phyloP scores from a whole-genome alignment of 2,113 vertebrate genomes.

The Pedionomus torquatus region DNA sequence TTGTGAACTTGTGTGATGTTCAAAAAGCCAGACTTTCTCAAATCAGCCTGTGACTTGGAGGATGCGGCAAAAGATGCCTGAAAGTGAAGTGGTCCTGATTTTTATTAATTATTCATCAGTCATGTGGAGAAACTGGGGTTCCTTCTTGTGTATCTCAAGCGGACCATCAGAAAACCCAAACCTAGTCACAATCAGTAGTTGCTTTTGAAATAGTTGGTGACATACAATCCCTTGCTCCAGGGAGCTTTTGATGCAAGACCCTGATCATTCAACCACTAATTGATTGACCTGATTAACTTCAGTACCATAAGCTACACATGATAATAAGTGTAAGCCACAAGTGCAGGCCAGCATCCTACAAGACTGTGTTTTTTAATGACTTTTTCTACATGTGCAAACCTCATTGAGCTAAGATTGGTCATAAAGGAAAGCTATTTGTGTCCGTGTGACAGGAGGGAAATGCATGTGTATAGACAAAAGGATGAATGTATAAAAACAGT shows the following conservation, averaged over 20 bases:
- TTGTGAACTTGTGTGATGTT: neutral
- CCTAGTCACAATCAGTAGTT: neutral
- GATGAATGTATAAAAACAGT: neutral
- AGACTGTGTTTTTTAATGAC: neutral
- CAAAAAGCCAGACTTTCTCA: neutral
- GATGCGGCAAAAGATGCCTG: neutral
- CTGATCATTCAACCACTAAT: neutral
- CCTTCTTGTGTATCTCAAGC: neutral
- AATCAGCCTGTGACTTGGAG: neutral
- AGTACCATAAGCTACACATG: neutral
- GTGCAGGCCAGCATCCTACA: neutral
- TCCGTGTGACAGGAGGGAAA: neutral
- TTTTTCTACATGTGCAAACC: neutral
- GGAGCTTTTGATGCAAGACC: neutral
- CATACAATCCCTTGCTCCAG: neutral
- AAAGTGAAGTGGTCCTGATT: neutral
- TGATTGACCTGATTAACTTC: neutral
- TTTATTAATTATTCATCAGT: neutral
- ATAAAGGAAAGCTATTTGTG: neutral
- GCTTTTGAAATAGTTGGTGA: neutral
- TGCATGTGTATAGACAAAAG: neutral
- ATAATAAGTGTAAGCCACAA: neutral
- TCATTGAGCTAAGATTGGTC: neutral
- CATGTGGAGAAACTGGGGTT: neutral
- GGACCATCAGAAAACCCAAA: neutral